These are phyloP conservation scores for Mormyrops boulengeri DNA, from an alignment of 2,797 vertebrate genomes.

Conservation along the genomic window DNA sequence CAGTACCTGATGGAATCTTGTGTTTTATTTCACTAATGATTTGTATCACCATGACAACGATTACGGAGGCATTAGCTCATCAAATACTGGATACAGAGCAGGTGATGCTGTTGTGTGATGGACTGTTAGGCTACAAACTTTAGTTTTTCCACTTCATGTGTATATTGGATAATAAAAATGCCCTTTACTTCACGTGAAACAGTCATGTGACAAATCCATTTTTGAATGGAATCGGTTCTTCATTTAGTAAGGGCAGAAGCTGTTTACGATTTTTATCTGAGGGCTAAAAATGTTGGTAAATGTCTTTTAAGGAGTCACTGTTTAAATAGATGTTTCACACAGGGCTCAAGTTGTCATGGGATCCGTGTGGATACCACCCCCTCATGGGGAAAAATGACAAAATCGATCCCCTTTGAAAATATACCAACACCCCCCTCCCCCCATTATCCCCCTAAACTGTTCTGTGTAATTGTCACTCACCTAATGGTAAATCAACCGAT, in stretches of 20 bases:
- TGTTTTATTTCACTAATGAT: slow-evolving; percentile 75
- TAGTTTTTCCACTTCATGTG: not conserved
- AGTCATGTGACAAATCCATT: not conserved
- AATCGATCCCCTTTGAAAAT: not conserved
- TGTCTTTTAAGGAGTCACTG: not conserved
- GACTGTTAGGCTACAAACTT: not conserved
- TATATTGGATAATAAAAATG: not conserved
- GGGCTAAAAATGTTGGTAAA: not conserved
- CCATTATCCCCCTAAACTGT: not conserved
- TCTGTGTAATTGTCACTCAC: not conserved
- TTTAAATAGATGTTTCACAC: not conserved
- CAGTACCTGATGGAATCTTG: slow-evolving; percentile 59
- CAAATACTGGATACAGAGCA: slow-evolving; percentile 81
- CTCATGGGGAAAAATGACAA: not conserved
- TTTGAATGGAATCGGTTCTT: not conserved
- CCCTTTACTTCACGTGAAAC: not conserved
- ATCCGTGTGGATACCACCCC: not conserved
- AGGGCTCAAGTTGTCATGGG: not conserved
- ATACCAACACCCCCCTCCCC: not conserved
- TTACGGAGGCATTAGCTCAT: slow-evolving; percentile 79
- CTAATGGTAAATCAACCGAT: not conserved
- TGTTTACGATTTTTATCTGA: not conserved
- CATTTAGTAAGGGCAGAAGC: not conserved
- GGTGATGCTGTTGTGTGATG: slow-evolving; percentile 80
- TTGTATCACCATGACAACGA: slow-evolving; percentile 78